A percentile compares a stretch with the other conserved stretches of the same genome.
Conservation (phyloP, 2,888 invertebrate genomes). For the Dermolepida albohirtum region DNA sequence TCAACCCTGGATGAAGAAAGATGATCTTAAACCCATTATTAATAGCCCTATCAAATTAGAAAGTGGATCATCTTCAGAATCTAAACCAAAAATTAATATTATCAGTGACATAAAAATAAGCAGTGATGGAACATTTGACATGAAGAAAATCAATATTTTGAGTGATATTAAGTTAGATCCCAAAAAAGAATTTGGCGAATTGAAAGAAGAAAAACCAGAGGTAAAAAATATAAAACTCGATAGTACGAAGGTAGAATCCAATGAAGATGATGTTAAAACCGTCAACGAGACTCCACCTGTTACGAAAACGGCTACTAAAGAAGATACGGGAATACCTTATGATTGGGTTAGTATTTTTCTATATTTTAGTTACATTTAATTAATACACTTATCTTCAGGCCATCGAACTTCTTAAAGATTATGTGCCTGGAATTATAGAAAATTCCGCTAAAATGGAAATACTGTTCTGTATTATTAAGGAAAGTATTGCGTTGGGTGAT, state of each 20-base stretch:
- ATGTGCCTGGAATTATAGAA: slow-evolving; percentile 88
- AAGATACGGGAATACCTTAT: slow-evolving; percentile 86
- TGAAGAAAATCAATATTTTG: slow-evolving; percentile 62
- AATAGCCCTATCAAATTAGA: slow-evolving; percentile 57
- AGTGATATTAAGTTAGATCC: slow-evolving; percentile 64
- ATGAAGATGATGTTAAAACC: slow-evolving; percentile 63
- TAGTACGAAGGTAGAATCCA: slow-evolving; percentile 36
- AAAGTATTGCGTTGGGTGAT: slow-evolving; percentile 89
- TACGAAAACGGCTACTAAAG: slow-evolving; percentile 65
- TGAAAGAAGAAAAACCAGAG: slow-evolving; percentile 54
- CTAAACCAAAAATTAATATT: slow-evolving; percentile 64
- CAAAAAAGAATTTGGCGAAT: slow-evolving; percentile 66
- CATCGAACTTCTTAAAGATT: slow-evolving; percentile 83
- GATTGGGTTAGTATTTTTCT: slow-evolving; percentile 76
- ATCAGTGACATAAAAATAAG: slow-evolving; percentile 64
- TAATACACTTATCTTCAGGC: slow-evolving; percentile 67
- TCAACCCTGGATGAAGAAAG: slow-evolving; percentile 60
- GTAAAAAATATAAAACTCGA: slow-evolving; percentile 52
- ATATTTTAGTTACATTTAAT: not conserved
- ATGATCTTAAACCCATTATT: slow-evolving; percentile 51
- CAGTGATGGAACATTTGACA: slow-evolving; percentile 53
- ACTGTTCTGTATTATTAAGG: slow-evolving; percentile 90
- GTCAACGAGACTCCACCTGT: slow-evolving; percentile 48
- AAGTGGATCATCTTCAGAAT: slow-evolving; percentile 55
- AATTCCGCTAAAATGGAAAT: slow-evolving; percentile 96